Base-by-base conservation (phyloP, 2,888 invertebrate species). In the Subacronicta megacephala region DNA sequence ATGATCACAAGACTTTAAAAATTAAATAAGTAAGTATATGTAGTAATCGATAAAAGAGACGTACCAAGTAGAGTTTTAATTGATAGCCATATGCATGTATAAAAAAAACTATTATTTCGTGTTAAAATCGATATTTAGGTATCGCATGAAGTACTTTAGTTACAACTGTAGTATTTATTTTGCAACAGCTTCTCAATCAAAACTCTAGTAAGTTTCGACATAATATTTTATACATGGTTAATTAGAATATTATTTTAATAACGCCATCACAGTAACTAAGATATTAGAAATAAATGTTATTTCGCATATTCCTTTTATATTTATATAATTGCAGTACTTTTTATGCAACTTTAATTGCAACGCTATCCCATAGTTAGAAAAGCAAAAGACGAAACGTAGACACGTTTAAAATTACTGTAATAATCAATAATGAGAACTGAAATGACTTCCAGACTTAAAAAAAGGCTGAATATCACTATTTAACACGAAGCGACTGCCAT, bases 201-300 rank as follows among this genome's bases (percentile, higher is more conserved):
- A 64, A 54, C 33, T 42, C 9, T 23, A 37, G 23, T 12, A 0
- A 20, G 16, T 10, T 10, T 2, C 2, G 7, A n/a, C 13, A 50
- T 44, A 41, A 58, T 50, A 59, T 44, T 31, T 42, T 42, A 51
- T 36, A 51, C 36, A 31, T 40, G 17, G n/a, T 46, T 58, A 49
- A 42, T 45, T 56, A n/a, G n/a, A n/a, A n/a, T n/a, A n/a, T n/a
- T 56, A 66, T n/a, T 37, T 55, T 54, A 71, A 42, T 57, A 69
- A 66, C 44, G 47, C 46, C 49, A 71, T 68, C 72, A 68, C 72
- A 68, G 68, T 43, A 38, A 60, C 42, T 46, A 50, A 70, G 52
- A 42, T 53, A 61, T 55, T 58, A 70, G 51, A 73, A 59, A 63
- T 58, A 61, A 61, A 47, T 58, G 52, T 66, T 67, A 60, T 62